phyloP scores from a whole-genome alignment of 2,797 vertebrate species.

The Bradypus variegatus region DNA sequence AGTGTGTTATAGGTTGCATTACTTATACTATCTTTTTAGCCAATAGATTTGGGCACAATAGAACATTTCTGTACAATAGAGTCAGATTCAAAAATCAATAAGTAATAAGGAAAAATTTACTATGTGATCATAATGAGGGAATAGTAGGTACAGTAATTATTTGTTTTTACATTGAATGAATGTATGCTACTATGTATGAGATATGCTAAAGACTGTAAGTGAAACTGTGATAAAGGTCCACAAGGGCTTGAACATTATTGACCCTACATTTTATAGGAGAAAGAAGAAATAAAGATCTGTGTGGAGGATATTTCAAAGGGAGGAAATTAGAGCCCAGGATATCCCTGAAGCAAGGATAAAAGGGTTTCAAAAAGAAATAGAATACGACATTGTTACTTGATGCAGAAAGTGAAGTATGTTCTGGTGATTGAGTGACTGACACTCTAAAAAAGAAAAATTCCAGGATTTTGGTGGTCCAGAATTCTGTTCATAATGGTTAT shows the following conservation, averaged over 20 bases:
- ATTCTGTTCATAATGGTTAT: neutral
- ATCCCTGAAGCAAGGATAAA: neutral
- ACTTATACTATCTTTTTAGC: neutral
- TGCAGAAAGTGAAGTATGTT: neutral
- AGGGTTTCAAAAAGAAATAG: neutral
- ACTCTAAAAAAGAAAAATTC: neutral
- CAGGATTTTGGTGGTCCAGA: neutral
- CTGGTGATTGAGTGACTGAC: neutral
- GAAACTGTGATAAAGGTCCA: neutral
- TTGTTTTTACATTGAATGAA: neutral
- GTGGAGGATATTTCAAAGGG: neutral
- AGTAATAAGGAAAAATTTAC: neutral
- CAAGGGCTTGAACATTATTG: neutral
- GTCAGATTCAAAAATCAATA: neutral
- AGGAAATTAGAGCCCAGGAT: neutral
- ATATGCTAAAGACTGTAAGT: neutral
- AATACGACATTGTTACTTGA: neutral
- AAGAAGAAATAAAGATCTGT: neutral
- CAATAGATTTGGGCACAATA: neutral
- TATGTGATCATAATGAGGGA: neutral
- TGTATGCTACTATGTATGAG: neutral
- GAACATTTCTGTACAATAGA: neutral
- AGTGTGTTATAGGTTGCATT: neutral
- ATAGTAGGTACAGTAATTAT: neutral
- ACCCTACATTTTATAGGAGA: neutral